These are phyloP conservation scores for Steinernema feltiae DNA, from an alignment of 1,140 invertebrate species.

Conservation along the genomic window DNA sequence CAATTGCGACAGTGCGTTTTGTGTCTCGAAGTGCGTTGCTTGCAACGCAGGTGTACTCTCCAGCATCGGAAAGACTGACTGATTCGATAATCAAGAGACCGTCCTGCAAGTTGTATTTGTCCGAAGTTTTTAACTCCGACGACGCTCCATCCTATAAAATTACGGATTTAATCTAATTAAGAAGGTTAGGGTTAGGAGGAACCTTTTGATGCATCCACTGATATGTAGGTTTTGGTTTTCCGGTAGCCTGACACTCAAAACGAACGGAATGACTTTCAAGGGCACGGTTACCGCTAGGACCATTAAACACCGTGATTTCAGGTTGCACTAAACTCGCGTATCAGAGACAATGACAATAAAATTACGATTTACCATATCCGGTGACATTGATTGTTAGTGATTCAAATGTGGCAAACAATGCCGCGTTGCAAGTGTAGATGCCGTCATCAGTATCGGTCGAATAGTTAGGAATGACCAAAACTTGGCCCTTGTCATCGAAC, in stretches of 20 bases:
- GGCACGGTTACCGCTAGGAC: slow-evolving; percentile 23
- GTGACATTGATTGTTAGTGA: slow-evolving; percentile 35
- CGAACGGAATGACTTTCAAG: slow-evolving; percentile 30
- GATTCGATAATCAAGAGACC: background rate
- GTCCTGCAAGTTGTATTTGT: background rate
- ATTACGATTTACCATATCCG: slow-evolving; percentile 36
- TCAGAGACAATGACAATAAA: slow-evolving; percentile 5
- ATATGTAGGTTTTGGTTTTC: slow-evolving; percentile 34
- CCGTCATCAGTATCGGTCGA: slow-evolving; percentile 33
- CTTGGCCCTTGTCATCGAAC: slow-evolving; percentile 31
- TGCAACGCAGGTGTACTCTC: background rate
- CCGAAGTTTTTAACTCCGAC: background rate
- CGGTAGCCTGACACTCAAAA: slow-evolving; percentile 34
- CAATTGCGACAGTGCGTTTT: background rate
- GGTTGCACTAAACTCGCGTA: slow-evolving; percentile 20
- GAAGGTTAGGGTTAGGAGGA: background rate
- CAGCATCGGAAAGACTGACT: background rate
- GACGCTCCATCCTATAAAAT: background rate
- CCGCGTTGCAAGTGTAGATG: slow-evolving; percentile 37
- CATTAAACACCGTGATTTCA: slow-evolving; percentile 35
- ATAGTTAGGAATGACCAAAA: slow-evolving; percentile 34
- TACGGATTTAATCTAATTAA: no score
- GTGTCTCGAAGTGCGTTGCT: background rate
- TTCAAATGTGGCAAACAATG: slow-evolving; percentile 33
- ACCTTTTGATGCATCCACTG: slow-evolving; percentile 27